Conservation (phyloP, 2,113 vertebrate species). For the Cyprichromis sp. region DNA sequence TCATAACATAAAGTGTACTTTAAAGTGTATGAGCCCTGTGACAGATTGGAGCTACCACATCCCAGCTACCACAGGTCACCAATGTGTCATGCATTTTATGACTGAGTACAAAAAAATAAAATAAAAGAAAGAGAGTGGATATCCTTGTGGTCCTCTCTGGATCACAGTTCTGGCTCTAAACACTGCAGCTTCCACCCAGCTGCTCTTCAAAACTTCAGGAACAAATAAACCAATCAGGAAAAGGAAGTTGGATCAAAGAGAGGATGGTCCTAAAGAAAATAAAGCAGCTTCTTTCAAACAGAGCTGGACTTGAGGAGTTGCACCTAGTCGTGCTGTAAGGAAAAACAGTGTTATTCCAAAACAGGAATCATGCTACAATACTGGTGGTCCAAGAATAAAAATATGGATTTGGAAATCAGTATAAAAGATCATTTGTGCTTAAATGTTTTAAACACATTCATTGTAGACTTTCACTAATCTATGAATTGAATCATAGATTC, state of each 20-base stretch:
- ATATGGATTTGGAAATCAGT: not conserved
- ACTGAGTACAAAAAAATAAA: not conserved
- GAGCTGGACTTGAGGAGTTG: not conserved
- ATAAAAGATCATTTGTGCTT: not conserved
- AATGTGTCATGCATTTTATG: not conserved
- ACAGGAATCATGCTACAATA: not conserved
- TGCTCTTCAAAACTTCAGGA: not conserved
- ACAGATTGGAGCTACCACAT: not conserved
- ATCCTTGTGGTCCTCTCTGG: not conserved
- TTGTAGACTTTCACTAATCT: not conserved
- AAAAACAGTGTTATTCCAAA: not conserved
- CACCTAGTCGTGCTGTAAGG: not conserved
- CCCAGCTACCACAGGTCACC: not conserved
- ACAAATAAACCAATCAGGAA: not conserved
- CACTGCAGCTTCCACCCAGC: not conserved
- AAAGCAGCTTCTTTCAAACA: not conserved
- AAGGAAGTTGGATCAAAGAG: not conserved
- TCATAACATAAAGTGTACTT: not conserved
- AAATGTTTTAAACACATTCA: not conserved
- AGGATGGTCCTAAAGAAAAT: not conserved
- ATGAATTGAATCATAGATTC: not conserved
- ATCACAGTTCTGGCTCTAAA: not conserved
- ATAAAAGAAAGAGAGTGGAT: not conserved
- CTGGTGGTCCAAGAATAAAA: not conserved
- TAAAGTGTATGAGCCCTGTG: not conserved